Conservation (phyloP, 2,113 vertebrate genomes). For the Eclectus roratus region DNA sequence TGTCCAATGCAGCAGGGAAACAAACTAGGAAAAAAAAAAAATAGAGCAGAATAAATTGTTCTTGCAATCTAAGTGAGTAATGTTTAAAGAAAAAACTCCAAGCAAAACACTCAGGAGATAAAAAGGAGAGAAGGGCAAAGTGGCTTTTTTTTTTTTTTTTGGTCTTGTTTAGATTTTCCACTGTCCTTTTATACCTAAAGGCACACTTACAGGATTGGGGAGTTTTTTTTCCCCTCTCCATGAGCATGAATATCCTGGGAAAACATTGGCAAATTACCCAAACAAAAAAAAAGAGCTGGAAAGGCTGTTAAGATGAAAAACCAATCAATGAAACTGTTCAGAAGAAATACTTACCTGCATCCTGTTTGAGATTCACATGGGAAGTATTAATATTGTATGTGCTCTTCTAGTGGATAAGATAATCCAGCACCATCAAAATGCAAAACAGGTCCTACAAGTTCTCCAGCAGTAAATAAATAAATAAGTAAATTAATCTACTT, state of each 20-base stretch:
- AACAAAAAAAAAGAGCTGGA: background rate
- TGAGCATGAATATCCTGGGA: background rate
- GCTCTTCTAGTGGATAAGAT: constrained; percentile 23
- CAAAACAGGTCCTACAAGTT: background rate
- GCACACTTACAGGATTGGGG: background rate
- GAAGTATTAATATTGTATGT: constrained; percentile 42
- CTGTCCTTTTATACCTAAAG: background rate
- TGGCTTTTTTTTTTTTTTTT: background rate
- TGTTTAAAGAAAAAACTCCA: background rate
- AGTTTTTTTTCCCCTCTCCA: background rate
- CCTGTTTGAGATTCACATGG: constrained; percentile 3
- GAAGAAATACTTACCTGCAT: constrained; percentile 23
- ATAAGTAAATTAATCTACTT: background rate
- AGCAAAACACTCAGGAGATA: background rate
- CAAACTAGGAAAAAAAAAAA: constrained; percentile 44
- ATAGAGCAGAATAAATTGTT: constrained; percentile 39
- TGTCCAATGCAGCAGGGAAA: constrained; percentile 27
- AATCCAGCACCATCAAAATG: constrained; percentile 42
- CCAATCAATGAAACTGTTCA: constrained; percentile 13
- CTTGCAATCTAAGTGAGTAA: background rate
- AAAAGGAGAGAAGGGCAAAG: background rate
- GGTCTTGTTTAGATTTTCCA: background rate
- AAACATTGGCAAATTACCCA: background rate
- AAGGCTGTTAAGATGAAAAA: background rate
- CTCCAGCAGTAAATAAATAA: background rate